Percentiles rank a stretch among this genome's conserved stretches.
phyloP scores from a whole-genome alignment of 2,888 invertebrate species.

The Folsomia candida region DNA sequence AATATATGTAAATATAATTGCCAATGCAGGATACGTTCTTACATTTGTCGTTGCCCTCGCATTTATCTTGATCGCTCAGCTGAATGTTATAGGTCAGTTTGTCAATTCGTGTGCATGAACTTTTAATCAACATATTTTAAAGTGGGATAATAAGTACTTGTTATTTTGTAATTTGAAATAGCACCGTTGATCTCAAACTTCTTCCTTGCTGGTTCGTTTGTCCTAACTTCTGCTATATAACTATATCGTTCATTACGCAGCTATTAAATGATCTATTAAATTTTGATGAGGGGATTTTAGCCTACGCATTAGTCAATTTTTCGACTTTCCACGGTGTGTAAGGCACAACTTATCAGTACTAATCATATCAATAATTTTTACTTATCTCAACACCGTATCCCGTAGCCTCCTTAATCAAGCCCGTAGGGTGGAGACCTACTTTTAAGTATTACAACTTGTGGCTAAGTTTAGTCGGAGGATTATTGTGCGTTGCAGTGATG shows the following conservation, averaged over 20 bases:
- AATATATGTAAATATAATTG: slow-evolving; percentile 53
- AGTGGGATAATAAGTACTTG: not conserved
- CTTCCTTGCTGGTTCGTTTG: too few relatives aligned
- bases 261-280: too few relatives aligned
- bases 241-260: too few relatives aligned
- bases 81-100: too few relatives aligned
- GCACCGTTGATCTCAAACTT: slow-evolving; percentile 91
- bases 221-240: too few relatives aligned
- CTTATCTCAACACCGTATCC: too few relatives aligned
- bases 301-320: slow-evolving; percentile 89
- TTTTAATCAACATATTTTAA: not conserved
- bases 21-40: slow-evolving; percentile 73
- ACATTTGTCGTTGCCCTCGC: slow-evolving; percentile 82
- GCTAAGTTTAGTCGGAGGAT: slow-evolving; percentile 80
- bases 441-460: slow-evolving; percentile 95
- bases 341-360: too few relatives aligned
- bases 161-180: slow-evolving; percentile 59
- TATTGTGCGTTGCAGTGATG: slow-evolving; percentile 87
- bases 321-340: slow-evolving; percentile 92
- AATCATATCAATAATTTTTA: too few relatives aligned
- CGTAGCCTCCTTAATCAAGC: slow-evolving; percentile 73
- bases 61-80: slow-evolving; percentile 81
- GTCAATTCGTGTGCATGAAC: too few relatives aligned
- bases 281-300: slow-evolving; percentile 53
- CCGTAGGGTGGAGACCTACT: slow-evolving; percentile 85